A percentile compares a stretch with the other conserved stretches of the same genome.
Evolutionary conservation across 2,113 vertebrate genomes (phyloP).

Genomic region (Oxygymnocypris stewartii): DNA sequence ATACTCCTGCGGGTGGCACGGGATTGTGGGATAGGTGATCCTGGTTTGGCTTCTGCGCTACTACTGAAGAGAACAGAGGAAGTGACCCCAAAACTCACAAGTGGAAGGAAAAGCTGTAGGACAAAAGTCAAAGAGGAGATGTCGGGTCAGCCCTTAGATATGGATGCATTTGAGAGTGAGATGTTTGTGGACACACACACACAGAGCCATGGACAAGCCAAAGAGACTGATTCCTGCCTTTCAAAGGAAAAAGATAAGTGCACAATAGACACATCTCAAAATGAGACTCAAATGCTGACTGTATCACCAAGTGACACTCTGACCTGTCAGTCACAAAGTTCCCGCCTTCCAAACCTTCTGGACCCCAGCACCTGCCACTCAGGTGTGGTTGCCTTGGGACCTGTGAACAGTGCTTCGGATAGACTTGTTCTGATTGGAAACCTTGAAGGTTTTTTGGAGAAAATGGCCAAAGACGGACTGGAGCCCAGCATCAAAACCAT

Average conservation of each 20-base stretch:
- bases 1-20: slow-evolving; percentile 83
- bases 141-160: slow-evolving; percentile 59
- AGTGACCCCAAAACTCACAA: slow-evolving; percentile 9
- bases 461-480: slow-evolving; percentile 78
- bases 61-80: slow-evolving; percentile 68
- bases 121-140: slow-evolving; percentile 32
- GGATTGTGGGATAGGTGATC: slow-evolving; percentile 86
- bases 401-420: slow-evolving; percentile 66
- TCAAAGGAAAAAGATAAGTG: neutral
- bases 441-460: slow-evolving; percentile 82
- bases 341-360: slow-evolving; percentile 79
- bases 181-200: slow-evolving; percentile 67
- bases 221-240: neutral
- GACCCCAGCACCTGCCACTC: slow-evolving; percentile 59
- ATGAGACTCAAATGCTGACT: slow-evolving; percentile 25
- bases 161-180: slow-evolving; percentile 78
- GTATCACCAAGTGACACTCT: neutral
- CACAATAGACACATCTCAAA: neutral
- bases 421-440: slow-evolving; percentile 86
- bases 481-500: slow-evolving; percentile 83
- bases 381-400: slow-evolving; percentile 77
- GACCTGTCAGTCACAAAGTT: neutral
- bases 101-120: slow-evolving; percentile 29
- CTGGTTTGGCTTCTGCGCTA: slow-evolving; percentile 69
- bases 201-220: neutral